Evolutionary conservation across 1,140 invertebrate species (phyloP), one percentile per base, ranked within the genome.

Genomic region (Drosophila nigromelanica): DNA sequence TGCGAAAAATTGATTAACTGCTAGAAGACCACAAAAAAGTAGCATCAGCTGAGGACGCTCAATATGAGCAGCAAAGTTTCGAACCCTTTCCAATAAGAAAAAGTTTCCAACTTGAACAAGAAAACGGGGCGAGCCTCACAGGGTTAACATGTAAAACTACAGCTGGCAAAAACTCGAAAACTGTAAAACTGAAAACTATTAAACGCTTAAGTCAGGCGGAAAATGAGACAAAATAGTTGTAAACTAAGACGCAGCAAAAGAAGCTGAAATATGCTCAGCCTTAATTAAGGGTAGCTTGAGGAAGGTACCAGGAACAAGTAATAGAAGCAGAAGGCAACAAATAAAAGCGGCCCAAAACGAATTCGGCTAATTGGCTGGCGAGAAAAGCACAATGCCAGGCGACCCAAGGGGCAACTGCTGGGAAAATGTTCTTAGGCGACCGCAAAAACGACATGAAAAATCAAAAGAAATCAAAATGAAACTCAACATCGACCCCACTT

Each of bases 151-250:
- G 39, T 43, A 8, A 55, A 55, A 79, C 72, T 64, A 74, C 55
- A 59, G 48, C 48, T 30, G 14, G 42, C 43, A 54, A 78, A 74
- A 85, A 66, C 64, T 73, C 54, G 43, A 72, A 86, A 90, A 80
- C 90, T 89, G 58, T 35, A 62, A 56, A 70, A 68, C 73, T 67
- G 48, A 75, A 89, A 91, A 91, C 90, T 91, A 91, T 91, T 91
- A 91, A 90, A 73, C 73, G 80, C 90, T 91, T 87, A 85, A 90
- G 81, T 91, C 90, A 90, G 81, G 73, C 90, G 76, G 83, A 80
- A 91, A 91, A 91, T 91, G 77, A 91, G 75, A 82, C 80, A 76
- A 89, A 91, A 91, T 91, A 91, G 90, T 91, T 91, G 68, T 10
- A 43, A 86, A 90, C 68, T 80, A 33, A 60, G 64, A 30, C 45